Evolutionary conservation across 2,888 invertebrate species (phyloP).

Genomic region (Autographa pulchrina): DNA sequence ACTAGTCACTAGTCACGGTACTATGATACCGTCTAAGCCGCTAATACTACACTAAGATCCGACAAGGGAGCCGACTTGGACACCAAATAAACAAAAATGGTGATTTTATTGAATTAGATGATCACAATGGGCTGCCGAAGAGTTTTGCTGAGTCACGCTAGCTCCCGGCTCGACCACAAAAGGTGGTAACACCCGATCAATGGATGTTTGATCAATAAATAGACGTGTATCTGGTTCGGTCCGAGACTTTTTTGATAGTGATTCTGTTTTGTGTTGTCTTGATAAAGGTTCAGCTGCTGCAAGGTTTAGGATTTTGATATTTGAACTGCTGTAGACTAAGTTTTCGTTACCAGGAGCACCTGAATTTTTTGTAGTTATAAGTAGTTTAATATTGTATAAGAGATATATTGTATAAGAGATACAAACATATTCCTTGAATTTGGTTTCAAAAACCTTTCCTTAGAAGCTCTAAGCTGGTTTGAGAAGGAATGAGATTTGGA

Average conservation of each 20-base stretch:
- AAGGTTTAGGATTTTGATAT: neutral
- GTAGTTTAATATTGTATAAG: neutral
- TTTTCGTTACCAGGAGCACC: neutral
- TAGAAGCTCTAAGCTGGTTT: no score
- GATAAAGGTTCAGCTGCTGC: constrained; percentile 41
- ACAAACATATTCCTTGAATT: no score
- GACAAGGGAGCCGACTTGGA: constrained; percentile 81
- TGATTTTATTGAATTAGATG: constrained; percentile 89
- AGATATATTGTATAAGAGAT: no score
- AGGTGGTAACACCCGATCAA: constrained; percentile 88
- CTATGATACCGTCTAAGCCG: constrained; percentile 79
- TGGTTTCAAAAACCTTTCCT: no score
- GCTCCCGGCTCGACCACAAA: constrained; percentile 81
- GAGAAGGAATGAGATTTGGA: no score
- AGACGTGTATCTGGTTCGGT: constrained; percentile 74
- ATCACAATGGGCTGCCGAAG: constrained; percentile 83
- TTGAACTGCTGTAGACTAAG: neutral
- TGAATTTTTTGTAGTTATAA: neutral
- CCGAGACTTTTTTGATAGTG: constrained; percentile 54
- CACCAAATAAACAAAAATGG: constrained; percentile 86
- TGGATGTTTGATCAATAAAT: constrained; percentile 87
- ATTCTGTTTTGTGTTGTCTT: constrained; percentile 51
- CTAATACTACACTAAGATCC: constrained; percentile 80
- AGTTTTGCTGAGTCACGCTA: constrained; percentile 81
- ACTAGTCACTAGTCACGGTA: constrained; percentile 76